Evolutionary conservation across 1,140 invertebrate genomes (phyloP).

Genomic region (Papilio dardanus): DNA sequence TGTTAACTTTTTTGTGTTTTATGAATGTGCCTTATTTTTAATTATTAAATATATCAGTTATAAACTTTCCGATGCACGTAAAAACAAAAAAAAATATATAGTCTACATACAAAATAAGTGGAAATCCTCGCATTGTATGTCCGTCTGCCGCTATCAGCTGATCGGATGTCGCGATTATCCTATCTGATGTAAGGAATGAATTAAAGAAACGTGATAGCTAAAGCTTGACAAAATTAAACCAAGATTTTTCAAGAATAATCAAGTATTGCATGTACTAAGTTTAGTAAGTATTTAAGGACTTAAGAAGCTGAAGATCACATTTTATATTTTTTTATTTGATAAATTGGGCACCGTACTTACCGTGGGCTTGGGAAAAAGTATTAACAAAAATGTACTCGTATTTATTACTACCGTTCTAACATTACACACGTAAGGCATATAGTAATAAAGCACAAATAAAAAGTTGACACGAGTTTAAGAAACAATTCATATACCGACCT

Average conservation of each 20-base stretch:
- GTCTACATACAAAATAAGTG: background rate
- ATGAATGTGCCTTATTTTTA: too few species aligned
- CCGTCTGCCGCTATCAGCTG: constrained; percentile 9
- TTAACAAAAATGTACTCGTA: too few species aligned
- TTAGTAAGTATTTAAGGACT: too few species aligned
- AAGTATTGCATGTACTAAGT: too few species aligned
- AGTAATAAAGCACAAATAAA: background rate
- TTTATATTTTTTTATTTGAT: too few species aligned
- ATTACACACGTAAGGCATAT: background rate
- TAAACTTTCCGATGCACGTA: background rate
- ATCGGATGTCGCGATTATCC: constrained; percentile 5
- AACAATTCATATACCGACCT: constrained; percentile 17
- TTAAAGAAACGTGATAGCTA: background rate
- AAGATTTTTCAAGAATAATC: background rate
- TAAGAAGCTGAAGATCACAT: too few species aligned
- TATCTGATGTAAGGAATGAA: background rate
- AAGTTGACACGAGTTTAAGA: background rate
- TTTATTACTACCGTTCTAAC: background rate
- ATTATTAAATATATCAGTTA: background rate
- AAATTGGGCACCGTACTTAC: too few species aligned
- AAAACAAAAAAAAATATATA: background rate
- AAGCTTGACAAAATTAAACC: background rate
- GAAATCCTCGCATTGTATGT: constrained; percentile 10
- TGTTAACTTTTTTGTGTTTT: too few species aligned
- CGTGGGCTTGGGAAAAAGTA: too few species aligned